These are phyloP conservation scores for Porites cylindrica DNA, from an alignment of 92 coral and sea anemone genomes.

Conservation along the genomic window DNA sequence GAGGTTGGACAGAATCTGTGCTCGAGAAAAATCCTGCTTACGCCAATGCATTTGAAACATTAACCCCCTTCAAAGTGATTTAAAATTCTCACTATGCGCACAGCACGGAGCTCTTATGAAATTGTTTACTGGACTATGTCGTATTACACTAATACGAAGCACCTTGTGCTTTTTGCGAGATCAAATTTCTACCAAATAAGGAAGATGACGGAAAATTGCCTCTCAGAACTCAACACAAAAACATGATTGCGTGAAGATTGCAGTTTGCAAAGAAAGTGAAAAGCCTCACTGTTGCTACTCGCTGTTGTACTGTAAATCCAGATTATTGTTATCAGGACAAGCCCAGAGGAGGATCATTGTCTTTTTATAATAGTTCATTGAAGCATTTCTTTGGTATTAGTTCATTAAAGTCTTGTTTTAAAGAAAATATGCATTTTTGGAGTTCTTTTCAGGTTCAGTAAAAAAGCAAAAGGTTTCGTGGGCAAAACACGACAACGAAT, in stretches of 20 bases:
- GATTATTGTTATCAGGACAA: neutral
- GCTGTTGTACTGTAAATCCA: neutral
- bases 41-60: too few species aligned
- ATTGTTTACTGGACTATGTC: too few species aligned
- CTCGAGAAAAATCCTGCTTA: too few species aligned
- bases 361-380: slow-evolving; percentile 11
- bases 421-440: slow-evolving; percentile 17
- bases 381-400: neutral
- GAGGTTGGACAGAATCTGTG: too few species aligned
- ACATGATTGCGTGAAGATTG: neutral
- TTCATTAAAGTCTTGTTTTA: neutral
- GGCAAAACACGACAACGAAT: too few species aligned
- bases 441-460: slow-evolving; percentile 16
- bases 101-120: too few species aligned
- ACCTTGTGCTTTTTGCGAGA: too few species aligned
- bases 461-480: too few species aligned
- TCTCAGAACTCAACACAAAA: neutral
- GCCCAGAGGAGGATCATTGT: neutral
- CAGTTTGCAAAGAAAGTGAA: neutral
- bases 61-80: too few species aligned
- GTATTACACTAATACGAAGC: too few species aligned
- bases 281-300: neutral
- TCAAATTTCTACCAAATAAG: too few species aligned
- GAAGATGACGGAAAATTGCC: neutral
- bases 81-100: too few species aligned